A percentile compares a stretch with the other conserved stretches of the same genome.
Conservation (phyloP, 2,888 invertebrate species). For the Ommatoiulus sabulosus region DNA sequence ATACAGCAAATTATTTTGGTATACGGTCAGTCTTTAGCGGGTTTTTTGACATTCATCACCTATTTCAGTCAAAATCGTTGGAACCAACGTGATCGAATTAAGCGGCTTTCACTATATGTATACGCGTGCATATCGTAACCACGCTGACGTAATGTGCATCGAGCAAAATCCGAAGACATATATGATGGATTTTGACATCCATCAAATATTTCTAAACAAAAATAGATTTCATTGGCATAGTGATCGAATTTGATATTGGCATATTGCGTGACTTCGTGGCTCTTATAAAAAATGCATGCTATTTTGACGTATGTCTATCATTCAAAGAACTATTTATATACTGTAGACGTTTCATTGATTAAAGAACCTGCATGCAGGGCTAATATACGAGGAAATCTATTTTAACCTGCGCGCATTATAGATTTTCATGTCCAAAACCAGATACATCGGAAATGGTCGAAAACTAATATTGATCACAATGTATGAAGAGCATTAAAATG, state of each 20-base stretch:
- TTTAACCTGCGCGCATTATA: neutral
- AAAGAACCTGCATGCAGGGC: neutral
- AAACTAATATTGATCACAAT: too few species aligned
- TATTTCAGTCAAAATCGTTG: too few species aligned
- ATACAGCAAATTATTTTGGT: too few species aligned
- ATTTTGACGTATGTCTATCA: slow-evolving; percentile 5
- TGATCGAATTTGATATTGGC: neutral
- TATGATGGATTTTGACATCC: too few species aligned
- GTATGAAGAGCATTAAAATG: too few species aligned
- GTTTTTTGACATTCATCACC: too few species aligned
- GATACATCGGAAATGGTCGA: too few species aligned
- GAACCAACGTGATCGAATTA: too few species aligned
- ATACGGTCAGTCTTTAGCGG: too few species aligned
- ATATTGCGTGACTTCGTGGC: neutral
- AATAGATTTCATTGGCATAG: neutral
- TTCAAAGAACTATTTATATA: neutral
- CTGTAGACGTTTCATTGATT: neutral
- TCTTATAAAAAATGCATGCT: neutral
- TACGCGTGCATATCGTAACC: too few species aligned
- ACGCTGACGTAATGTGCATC: neutral
- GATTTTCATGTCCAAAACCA: neutral
- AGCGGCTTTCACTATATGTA: too few species aligned
- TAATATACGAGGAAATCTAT: neutral
- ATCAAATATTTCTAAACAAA: neutral
- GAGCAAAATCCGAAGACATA: neutral